phyloP scores from a whole-genome alignment of 2,888 invertebrate genomes.

The Zeuzera pyrina region DNA sequence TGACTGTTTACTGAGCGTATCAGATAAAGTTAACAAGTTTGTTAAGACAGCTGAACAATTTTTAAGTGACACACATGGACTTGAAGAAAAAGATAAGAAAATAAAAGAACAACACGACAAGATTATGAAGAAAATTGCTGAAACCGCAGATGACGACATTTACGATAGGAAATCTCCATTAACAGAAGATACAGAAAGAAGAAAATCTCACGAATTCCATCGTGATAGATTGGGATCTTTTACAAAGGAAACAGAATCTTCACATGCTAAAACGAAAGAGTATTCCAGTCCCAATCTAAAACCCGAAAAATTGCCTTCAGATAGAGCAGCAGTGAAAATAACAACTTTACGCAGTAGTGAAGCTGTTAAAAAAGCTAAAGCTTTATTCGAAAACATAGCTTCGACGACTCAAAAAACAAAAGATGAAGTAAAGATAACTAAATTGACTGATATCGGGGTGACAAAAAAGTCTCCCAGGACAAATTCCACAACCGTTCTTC shows the following conservation, averaged over 20 bases:
- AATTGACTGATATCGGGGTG: constrained; percentile 63
- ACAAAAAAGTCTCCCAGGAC: constrained; percentile 44
- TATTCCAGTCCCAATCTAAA: constrained; percentile 28
- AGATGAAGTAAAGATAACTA: constrained; percentile 33
- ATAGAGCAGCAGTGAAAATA: constrained; percentile 45
- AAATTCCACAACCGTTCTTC: constrained; percentile 31
- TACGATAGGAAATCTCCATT: constrained; percentile 18
- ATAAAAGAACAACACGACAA: constrained; percentile 59
- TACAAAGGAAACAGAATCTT: constrained; percentile 34
- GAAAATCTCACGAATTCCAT: constrained; percentile 16
- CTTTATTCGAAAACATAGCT: constrained; percentile 78
- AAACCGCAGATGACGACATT: constrained; percentile 32
- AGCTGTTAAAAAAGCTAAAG: constrained; percentile 80
- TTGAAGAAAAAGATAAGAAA: constrained; percentile 48
- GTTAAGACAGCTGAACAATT: constrained; percentile 75
- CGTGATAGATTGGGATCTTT: constrained; percentile 24
- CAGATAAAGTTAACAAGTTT: constrained; percentile 77
- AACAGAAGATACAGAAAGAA: constrained; percentile 13
- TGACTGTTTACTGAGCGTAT: constrained; percentile 75
- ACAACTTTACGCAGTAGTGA: constrained; percentile 72
- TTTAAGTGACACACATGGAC: constrained; percentile 38
- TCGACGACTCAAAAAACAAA: constrained; percentile 44
- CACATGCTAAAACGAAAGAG: constrained; percentile 35
- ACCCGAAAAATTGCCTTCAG: constrained; percentile 30
- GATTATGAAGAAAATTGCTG: constrained; percentile 48